These are phyloP conservation scores for Apostichopus parvimensis DNA, from an alignment of 35 echinoderm and acorn worm genomes.

Conservation along the genomic window DNA sequence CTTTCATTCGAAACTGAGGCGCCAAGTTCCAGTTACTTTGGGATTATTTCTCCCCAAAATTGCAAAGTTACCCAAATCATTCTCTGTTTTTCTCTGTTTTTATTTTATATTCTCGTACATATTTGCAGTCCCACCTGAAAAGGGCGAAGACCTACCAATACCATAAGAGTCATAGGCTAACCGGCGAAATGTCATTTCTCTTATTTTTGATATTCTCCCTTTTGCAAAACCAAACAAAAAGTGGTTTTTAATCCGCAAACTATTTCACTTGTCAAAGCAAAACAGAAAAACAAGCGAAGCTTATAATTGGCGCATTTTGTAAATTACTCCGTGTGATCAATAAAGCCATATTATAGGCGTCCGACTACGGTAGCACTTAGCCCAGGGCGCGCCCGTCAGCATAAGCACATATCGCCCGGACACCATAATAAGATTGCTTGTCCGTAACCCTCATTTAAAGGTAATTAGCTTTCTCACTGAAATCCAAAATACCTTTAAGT, in stretches of 20 bases:
- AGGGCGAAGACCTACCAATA: constrained; percentile 3
- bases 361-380: not conserved
- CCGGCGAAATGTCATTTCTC: not conserved
- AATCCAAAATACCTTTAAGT: constrained; percentile 23
- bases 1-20: no score
- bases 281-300: constrained; percentile 42
- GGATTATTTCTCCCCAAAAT: no score
- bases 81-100: not conserved
- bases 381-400: constrained; percentile 36
- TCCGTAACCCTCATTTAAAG: not conserved
- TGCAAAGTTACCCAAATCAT: no score
- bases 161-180: not conserved
- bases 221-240: not conserved
- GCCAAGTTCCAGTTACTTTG: no score
- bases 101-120: not conserved
- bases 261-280: constrained; percentile 25
- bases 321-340: constrained; percentile 21
- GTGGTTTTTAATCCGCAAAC: constrained; percentile 23
- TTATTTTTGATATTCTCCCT: not conserved
- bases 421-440: constrained; percentile 28
- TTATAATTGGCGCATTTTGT: constrained; percentile 35
- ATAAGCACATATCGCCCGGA: not conserved
- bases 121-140: not conserved
- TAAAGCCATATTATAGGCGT: not conserved
- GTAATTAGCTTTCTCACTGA: constrained; percentile 26